Evolutionary conservation across 1,140 invertebrate genomes (phyloP).

Genomic region (Lordiphosa stackelbergi): DNA sequence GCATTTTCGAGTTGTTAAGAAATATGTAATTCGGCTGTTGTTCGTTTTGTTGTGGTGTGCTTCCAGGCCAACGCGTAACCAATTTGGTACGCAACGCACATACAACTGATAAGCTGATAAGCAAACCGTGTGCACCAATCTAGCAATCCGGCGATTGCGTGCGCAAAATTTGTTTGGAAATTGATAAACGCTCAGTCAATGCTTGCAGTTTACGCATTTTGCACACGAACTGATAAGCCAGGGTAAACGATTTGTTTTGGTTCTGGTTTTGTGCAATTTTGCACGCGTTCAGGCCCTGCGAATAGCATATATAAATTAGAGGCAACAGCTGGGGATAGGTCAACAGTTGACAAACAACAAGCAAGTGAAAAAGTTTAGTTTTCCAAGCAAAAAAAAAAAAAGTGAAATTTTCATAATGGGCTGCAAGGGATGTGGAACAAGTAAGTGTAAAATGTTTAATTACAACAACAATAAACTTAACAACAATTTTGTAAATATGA

Average conservation of each 20-base stretch:
- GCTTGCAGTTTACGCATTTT: conserved; percentile 30
- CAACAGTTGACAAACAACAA: conserved; percentile 32
- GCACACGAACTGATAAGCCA: conserved; percentile 52
- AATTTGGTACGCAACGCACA: conserved; percentile 19
- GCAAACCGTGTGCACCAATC: conserved; percentile 36
- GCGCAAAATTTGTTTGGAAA: conserved; percentile 41
- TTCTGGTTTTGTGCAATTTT: conserved; percentile 39
- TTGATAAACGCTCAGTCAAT: conserved; percentile 19
- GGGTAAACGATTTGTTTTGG: conserved; percentile 18
- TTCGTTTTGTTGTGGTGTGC: background rate
- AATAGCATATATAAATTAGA: conserved; percentile 24
- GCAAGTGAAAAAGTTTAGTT: conserved; percentile 28
- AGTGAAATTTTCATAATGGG: conserved; percentile 29
- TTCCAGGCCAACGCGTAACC: conserved; percentile 21
- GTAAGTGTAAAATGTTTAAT: conserved; percentile 27
- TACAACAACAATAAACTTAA: background rate
- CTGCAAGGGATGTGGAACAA: conserved; percentile 54
- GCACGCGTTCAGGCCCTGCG: conserved; percentile 26
- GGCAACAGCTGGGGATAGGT: conserved; percentile 7
- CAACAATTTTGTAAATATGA: conserved; percentile 12
- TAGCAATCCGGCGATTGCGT: conserved; percentile 15
- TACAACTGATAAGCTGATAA: conserved; percentile 40
- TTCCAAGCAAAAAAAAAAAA: conserved; percentile 12
- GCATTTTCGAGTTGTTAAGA: too few species aligned
- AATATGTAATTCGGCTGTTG: background rate